Percentiles rank a stretch among this genome's conserved stretches.
These are phyloP conservation scores for Stomatorhinus ivindoensis DNA, from an alignment of 2,113 vertebrate species.

Conservation along the genomic window DNA sequence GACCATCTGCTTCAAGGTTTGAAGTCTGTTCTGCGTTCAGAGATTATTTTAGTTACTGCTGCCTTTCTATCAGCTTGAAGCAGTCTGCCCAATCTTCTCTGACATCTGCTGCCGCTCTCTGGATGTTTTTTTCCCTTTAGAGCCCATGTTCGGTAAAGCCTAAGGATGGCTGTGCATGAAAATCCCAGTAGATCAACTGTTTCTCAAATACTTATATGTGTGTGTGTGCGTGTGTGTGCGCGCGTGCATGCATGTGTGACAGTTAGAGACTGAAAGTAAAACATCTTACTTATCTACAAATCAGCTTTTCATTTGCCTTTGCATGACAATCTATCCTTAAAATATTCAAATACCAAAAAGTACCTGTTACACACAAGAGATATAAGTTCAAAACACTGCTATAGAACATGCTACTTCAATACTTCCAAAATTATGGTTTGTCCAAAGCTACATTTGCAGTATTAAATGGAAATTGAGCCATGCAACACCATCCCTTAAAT, in stretches of 20 bases:
- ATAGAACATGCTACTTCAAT: not conserved
- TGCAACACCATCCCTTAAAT: not conserved
- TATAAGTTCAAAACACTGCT: not conserved
- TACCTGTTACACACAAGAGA: not conserved
- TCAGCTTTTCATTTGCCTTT: not conserved
- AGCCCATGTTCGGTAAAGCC: not conserved
- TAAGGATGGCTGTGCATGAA: not conserved
- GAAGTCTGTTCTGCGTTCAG: not conserved
- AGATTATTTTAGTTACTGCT: not conserved
- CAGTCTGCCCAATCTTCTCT: not conserved
- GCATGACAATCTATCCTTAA: not conserved
- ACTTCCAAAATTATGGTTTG: not conserved
- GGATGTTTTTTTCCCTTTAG: not conserved
- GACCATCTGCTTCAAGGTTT: not conserved
- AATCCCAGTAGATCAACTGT: not conserved
- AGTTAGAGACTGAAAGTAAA: not conserved
- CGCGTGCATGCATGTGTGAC: not conserved
- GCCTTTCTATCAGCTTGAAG: not conserved
- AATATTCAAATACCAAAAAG: not conserved
- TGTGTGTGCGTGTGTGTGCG: not conserved
- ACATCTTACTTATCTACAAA: not conserved
- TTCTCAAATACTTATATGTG: not conserved
- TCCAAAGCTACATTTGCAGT: not conserved
- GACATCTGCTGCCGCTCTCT: not conserved
- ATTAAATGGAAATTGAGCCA: not conserved